phyloP scores from a whole-genome alignment of 2,113 vertebrate species.

The Balaeniceps rex region DNA sequence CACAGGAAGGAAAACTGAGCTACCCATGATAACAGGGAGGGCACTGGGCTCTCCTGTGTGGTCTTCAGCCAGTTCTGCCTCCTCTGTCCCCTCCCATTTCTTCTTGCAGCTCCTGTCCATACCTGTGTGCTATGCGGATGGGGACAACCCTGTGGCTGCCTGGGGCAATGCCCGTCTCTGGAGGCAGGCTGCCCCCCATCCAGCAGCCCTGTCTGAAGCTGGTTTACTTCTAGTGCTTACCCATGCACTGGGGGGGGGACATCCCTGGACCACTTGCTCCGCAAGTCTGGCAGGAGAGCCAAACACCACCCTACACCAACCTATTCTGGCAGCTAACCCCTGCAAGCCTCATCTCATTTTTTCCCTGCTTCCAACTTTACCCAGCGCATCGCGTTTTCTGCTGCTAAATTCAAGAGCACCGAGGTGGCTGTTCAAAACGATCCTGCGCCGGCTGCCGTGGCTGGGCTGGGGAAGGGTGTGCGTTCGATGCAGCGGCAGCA shows the following conservation, averaged over 20 bases:
- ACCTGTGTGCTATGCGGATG: neutral
- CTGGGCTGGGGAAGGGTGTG: accelerated
- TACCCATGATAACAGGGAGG: accelerated
- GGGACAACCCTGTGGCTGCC: neutral
- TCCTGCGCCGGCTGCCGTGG: accelerated
- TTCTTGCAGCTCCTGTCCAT: neutral
- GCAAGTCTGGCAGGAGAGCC: neutral
- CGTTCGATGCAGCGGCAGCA: accelerated
- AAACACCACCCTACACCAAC: neutral
- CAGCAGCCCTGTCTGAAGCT: neutral
- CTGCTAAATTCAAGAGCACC: neutral
- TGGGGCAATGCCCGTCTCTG: neutral
- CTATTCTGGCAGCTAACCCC: neutral
- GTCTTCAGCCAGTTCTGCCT: neutral
- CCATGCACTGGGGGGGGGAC: no score
- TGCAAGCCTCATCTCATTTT: neutral
- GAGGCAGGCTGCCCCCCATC: neutral
- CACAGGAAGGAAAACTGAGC: neutral
- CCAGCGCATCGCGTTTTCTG: neutral
- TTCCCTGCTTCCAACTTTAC: neutral
- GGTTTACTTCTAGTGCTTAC: neutral
- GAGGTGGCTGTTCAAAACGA: neutral
- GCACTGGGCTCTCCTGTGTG: accelerated
- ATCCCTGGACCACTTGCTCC: neutral
- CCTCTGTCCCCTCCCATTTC: neutral